These are phyloP conservation scores for Alethe castanea DNA, from an alignment of 2,113 vertebrate genomes.

Conservation along the genomic window DNA sequence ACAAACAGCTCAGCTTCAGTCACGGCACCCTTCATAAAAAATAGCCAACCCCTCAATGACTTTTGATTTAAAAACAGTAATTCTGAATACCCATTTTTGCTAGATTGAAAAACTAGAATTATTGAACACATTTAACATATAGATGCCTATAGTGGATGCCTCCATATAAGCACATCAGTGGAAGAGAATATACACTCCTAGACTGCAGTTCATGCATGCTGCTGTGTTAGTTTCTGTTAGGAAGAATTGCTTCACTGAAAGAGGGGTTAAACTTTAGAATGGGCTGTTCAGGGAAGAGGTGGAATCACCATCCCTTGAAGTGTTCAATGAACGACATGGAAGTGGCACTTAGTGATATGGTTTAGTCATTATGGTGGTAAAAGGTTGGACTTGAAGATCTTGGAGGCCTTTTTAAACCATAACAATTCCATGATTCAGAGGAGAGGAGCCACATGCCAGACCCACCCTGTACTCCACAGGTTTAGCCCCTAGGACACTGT, in stretches of 20 bases:
- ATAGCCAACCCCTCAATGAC: neutral
- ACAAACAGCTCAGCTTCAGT: neutral
- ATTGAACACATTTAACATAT: neutral
- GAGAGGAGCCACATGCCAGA: neutral
- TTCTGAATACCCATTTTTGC: neutral
- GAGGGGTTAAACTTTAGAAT: neutral
- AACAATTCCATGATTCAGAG: fast-evolving
- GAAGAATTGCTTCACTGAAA: neutral
- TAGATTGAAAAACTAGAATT: neutral
- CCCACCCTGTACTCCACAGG: neutral
- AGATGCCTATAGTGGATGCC: neutral
- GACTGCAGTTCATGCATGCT: neutral
- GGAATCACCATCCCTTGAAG: neutral
- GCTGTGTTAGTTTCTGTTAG: neutral
- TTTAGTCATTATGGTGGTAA: neutral
- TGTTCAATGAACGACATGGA: fast-evolving
- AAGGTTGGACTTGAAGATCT: neutral
- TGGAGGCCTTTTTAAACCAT: neutral
- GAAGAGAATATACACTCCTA: neutral
- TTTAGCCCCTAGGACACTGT: neutral
- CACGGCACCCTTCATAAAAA: neutral
- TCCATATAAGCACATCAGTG: neutral
- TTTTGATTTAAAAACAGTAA: neutral
- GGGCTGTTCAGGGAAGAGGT: neutral
- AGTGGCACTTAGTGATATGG: neutral